phyloP scores from a whole-genome alignment of 2,797 vertebrate species.

The Rhodeus uyekii region DNA sequence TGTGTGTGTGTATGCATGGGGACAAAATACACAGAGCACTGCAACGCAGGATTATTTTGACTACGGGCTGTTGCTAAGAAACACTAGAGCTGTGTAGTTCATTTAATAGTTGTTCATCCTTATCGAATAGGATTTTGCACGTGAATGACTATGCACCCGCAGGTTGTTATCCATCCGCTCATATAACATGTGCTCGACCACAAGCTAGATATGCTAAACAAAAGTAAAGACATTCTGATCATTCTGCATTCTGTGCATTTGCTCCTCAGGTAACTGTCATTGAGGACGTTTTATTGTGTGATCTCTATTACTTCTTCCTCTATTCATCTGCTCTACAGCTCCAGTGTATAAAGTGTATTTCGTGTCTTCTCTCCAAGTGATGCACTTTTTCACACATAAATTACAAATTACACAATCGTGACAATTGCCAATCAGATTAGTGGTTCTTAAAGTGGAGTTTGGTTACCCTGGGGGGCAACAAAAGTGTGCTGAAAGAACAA shows the following conservation, averaged over 20 bases:
- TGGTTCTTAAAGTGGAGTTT: not conserved
- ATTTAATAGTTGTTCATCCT: constrained; percentile 58
- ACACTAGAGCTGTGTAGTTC: constrained; percentile 42
- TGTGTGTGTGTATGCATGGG: constrained; percentile 30
- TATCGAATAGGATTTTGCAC: constrained; percentile 48
- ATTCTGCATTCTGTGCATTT: not conserved
- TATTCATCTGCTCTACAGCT: not conserved
- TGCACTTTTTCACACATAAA: not conserved
- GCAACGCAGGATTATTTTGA: constrained; percentile 50
- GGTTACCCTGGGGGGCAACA: not conserved
- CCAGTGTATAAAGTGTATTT: not conserved
- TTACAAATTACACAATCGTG: not conserved
- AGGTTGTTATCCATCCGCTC: constrained; percentile 45
- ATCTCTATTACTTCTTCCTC: too few relatives aligned
- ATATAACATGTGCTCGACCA: constrained; percentile 24
- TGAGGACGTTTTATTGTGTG: not conserved
- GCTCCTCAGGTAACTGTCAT: not conserved
- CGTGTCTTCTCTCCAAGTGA: not conserved
- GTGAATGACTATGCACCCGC: constrained; percentile 38
- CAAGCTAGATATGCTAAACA: constrained; percentile 23
- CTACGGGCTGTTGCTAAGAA: constrained; percentile 57
- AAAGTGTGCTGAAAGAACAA: not conserved
- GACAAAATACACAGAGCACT: constrained; percentile 47
- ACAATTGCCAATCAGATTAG: not conserved
- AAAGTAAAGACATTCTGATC: not conserved